phyloP scores from a whole-genome alignment of 2,888 invertebrate species.

The Siphlonurus alternatus region DNA sequence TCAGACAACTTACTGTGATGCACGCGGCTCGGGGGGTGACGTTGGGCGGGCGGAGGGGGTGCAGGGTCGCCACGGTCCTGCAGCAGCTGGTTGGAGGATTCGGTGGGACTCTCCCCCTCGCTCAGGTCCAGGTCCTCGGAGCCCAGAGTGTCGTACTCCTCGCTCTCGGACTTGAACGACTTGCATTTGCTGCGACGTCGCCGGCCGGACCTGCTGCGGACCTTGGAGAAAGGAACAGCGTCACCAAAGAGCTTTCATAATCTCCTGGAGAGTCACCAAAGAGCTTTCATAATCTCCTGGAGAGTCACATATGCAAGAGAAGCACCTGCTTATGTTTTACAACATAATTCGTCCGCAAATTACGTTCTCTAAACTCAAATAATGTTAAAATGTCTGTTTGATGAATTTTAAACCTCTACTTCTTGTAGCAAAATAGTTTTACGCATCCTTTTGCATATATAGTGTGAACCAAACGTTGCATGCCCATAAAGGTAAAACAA shows the following conservation, averaged over 20 bases:
- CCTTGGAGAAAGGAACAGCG: conserved; percentile 22
- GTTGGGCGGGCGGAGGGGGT: not conserved
- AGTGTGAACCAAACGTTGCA: too few relatives aligned
- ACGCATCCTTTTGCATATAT: too few relatives aligned
- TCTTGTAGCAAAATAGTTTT: too few relatives aligned
- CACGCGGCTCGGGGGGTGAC: conserved; percentile 25
- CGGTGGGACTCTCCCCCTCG: conserved; percentile 41
- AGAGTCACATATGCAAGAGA: too few relatives aligned
- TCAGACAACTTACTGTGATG: not conserved
- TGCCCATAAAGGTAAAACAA: too few relatives aligned
- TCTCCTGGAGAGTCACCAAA: too few relatives aligned
- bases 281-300: too few relatives aligned
- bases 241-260: conserved; percentile 14
- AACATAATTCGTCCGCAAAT: too few relatives aligned
- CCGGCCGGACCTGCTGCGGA: conserved; percentile 21
- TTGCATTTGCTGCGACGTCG: conserved; percentile 27
- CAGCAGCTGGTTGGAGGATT: conserved; percentile 52
- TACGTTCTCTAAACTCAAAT: too few relatives aligned
- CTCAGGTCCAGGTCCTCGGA: conserved; percentile 33
- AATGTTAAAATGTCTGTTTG: too few relatives aligned
- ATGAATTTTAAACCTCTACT: too few relatives aligned
- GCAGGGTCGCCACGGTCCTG: conserved; percentile 31
- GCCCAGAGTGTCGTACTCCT: conserved; percentile 37
- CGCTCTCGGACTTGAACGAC: conserved; percentile 37
- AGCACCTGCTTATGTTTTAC: too few relatives aligned